Evolutionary conservation across 1,140 invertebrate species (phyloP), one percentile per base, ranked within the genome.

Genomic region (Cryptotermes secundus): DNA sequence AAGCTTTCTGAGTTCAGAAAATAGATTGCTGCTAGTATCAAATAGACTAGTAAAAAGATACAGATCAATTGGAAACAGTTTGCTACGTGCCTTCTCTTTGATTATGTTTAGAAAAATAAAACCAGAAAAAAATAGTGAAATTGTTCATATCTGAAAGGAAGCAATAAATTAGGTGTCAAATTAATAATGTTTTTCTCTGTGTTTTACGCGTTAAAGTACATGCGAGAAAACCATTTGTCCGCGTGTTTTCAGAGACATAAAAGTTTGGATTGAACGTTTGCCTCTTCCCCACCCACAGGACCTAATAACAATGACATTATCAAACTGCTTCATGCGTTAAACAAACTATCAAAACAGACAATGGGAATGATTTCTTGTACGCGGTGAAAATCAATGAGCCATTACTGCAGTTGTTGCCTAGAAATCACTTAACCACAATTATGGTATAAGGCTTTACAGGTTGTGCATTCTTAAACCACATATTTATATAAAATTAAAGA

Each of bases 31-130:
- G 59, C 53, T 72, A 72, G 59, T 72, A 26, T 72, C 59, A 72
- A 72, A 72, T 72, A 31, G 59, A 31, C 59, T n/a, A 72, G 59
- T 72, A 72, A 72, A 72, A 72, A 72, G 59, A 72, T 72, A 72
- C 59, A 72, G 59, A 72, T 72, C 59, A 72, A 72, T 72, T 72
- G 59, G 59, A 72, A 72, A 72, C n/a, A 72, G 59, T 72, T 72
- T 72, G 59, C 59, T 72, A 31, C 19, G 59, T 72, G 14, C 59
- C 59, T 72, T 72, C 59, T 72, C 59, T 72, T 72, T 72, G 59
- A 72, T 72, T 72, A 72, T 72, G 59, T 72, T 72, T 72, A 72
- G 59, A 72, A 72, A 72, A 72, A 31, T 72, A n/a, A 72, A 72
- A 72, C 59, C 6, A 72, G 7, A n/a, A 72, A 16, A 49, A 72